phyloP scores from a whole-genome alignment of 2,888 invertebrate species.

The Protonemura montana region DNA sequence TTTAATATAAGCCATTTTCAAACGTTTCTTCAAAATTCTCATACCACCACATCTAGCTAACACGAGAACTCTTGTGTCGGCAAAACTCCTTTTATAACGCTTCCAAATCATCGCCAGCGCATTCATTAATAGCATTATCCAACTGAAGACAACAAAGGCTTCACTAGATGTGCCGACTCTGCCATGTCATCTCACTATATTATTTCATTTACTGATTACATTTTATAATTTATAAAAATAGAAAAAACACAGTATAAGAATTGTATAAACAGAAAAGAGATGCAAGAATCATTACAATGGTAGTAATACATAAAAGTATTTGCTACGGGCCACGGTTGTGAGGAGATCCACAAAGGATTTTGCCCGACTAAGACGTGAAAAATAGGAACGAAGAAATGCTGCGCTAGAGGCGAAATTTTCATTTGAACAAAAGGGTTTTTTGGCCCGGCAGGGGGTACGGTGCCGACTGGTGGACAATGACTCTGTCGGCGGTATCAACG shows the following conservation, averaged over 20 bases:
- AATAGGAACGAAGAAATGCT: neutral
- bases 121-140: neutral
- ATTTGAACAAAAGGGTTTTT: constrained; percentile 12
- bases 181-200: neutral
- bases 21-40: no score
- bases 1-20: no score
- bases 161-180: neutral
- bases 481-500: neutral
- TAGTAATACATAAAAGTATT: neutral
- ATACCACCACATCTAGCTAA: no score
- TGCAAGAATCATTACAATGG: neutral
- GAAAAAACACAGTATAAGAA: neutral
- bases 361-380: neutral
- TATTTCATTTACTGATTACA: constrained; percentile 12
- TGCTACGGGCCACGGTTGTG: neutral
- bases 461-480: neutral
- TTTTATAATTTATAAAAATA: neutral
- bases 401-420: neutral
- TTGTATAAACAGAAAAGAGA: constrained; percentile 7
- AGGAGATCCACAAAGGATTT: neutral
- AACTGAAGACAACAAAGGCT: neutral
- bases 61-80: neutral
- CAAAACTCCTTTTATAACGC: neutral
- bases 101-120: neutral
- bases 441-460: neutral